Evolutionary conservation across 1,140 invertebrate species (phyloP).

Genomic region (Apocrypta bakeri): DNA sequence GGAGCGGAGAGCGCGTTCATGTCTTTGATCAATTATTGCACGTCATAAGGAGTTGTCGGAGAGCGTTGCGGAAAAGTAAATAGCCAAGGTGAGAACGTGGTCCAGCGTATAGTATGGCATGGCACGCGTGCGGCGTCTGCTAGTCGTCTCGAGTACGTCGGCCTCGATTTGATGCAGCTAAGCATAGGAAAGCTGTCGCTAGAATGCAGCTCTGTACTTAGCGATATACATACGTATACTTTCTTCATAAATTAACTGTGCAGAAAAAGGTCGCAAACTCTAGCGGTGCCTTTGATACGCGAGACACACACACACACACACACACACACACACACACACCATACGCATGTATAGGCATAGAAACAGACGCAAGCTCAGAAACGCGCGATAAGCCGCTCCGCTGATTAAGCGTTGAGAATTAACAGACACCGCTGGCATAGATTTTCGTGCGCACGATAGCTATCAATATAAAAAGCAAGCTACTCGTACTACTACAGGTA

Average conservation of each 20-base stretch:
- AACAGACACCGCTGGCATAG: constrained; percentile 54
- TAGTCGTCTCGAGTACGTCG: constrained; percentile 57
- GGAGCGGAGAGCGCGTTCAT: not conserved
- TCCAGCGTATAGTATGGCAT: not conserved
- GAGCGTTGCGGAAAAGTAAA: not conserved
- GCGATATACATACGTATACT: not conserved
- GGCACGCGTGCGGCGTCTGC: constrained; percentile 15
- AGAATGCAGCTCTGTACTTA: not conserved
- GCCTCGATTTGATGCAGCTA: constrained; percentile 57
- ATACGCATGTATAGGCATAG: too few species aligned
- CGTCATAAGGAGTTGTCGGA: not conserved
- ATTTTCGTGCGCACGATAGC: constrained; percentile 64
- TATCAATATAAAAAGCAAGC: constrained; percentile 57
- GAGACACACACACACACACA: not conserved
- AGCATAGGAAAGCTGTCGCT: not conserved
- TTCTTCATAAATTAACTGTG: not conserved
- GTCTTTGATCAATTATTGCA: constrained; percentile 31
- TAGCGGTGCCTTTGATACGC: not conserved
- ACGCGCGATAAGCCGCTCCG: not conserved
- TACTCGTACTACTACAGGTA: not conserved
- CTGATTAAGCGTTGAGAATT: constrained; percentile 43
- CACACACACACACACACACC: too few species aligned
- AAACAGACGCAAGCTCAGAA: too few species aligned
- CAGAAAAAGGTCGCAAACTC: too few species aligned
- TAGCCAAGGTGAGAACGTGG: not conserved